Evolutionary conservation across 2,797 vertebrate species (phyloP), one percentile per base, ranked within the genome.

Genomic region (Darevskia nairensis): DNA sequence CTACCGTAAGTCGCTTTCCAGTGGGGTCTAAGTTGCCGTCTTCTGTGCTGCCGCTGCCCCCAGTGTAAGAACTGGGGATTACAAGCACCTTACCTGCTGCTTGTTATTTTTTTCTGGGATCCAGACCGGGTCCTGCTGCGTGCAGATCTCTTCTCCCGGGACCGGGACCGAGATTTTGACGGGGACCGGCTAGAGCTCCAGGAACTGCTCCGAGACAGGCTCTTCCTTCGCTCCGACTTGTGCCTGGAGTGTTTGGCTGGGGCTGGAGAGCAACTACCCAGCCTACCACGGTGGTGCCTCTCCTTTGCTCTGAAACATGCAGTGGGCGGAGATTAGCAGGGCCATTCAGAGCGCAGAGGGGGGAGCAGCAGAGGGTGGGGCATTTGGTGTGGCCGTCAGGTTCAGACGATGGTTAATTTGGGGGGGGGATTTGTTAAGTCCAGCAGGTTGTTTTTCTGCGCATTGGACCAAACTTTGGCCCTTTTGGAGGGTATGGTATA

Each of bases 161-260:
- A 97, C 21, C 96, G 97, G 8, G 98, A 98, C 86, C 96, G 98
- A 8, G 97, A 97, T 46, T 96, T 96, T 1, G 98, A 98, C 0
- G 97, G 97, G 2, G 98, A 99, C 1, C 90, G 97, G 0, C 97
- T 98, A 76, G 97, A 97, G 90, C 98, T 99, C 98, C 98, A 99
- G 95, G 98, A 98, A 82, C 97, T 98, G 96, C 97, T 98, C 76
- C 97, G 96, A 0, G 97, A 97, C 19, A 97, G 98, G 93, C 97
- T 98, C 94, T 98, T 98, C 94, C 97, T 98, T 75, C 97, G 96
- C 61, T 96, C 96, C 0, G 97, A 97, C 32, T 96, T 79, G 91
- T 97, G 98, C 10, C 97, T 93, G 74, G 96, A 93, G 92, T 97
- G 98, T 19, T 98, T 98, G 3, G 95, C 96, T 0, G 98, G 98